Base-by-base conservation (phyloP, 2,888 invertebrate species). In the Harmothoe impar region DNA sequence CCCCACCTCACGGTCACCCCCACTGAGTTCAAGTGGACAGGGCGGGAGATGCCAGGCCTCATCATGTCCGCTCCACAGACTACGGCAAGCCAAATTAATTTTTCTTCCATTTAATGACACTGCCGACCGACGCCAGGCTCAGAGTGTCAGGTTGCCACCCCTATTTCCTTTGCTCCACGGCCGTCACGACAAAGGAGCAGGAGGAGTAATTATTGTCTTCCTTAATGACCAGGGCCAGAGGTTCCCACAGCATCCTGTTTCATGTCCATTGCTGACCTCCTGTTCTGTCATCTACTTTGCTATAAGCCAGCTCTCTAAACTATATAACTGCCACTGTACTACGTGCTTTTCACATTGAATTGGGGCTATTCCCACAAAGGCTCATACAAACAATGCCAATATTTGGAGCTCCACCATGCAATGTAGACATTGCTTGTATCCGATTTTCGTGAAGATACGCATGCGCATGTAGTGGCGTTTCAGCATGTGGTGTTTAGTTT, bases 51-150 rank as follows among this genome's bases (percentile, higher is more conserved):
- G 72, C 20, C 72, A 72, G 72, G 3, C 72, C 5, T 25, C 72
- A 72, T 72, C 72, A 29, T 72, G 72, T 25, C 31, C 72, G 72
- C 72, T 72, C 72, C 72, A 29, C 25, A 29, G 29, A 25, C 25
- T 25, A 72, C 72, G n/a, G 72, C 72, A 72, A 72, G 72, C 72
- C 72, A 72, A 72, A 72, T 72, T 72, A 72, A 72, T 72, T 72
- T 72, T 72, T 72, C 72, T 25, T 72, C 72, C 72, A 72, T 29
- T 72, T 72, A 72, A 72, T 72, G 72, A 72, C 31, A 72, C 5
- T 29, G 72, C 15, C 29, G 29, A 15, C 31, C 29, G 15, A 29
- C 31, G 72, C 7, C 23, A 25, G 43, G 81, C 33, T 12, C 7
- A n/a, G 81, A 17, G 81, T 81, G 81, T 81, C 81, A 12, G 81